Evolutionary conservation across 2,888 invertebrate species (phyloP), one percentile per base, ranked within the genome.

Genomic region (Acrobasis repandana): DNA sequence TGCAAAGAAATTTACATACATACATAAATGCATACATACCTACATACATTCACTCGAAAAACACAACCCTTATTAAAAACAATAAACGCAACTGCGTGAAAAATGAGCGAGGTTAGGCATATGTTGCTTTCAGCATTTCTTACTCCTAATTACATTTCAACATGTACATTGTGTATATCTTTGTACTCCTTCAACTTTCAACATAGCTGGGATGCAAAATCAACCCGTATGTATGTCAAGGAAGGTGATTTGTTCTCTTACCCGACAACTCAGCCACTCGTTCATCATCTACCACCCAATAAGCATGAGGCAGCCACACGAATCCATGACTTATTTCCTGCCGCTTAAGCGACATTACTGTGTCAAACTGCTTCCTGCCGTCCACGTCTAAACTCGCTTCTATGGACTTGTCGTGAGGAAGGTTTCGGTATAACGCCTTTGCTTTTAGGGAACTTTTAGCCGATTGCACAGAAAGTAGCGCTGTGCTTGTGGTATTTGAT

Each of bases 351-450:
- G 95, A 94, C 74, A 95, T 84, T 0, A 93, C 92, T 0, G 94
- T 94, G 66, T 95, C 95, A 52, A 95, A 93, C 75, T 96, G 95
- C 67, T 95, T 95, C 54, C 94, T 91, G 0, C 96, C 95, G 73
- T 97, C 95, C 8, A 96, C 94, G 68, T 96, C 95, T 1, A 97
- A 77, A 28, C 94, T 95, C 0, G 96, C 92, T 68, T 96, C 94
- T 6, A 97, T 76, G 9, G 94, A 94, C 64, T 95, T 95, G 74
- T 96, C 95, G 64, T 94, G 92, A 0, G 94, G 94, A 34, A 95
- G 93, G 74, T 95, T 95, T 59, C 94, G 94, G 69, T 96, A 96
- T 64, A 94, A 93, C 0, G 96, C 97, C 66, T 94, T 93, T 0
- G 96, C 96, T 56, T 94, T 90, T 5, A 96, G 88, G 0, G 93